phyloP scores from a whole-genome alignment of 35 echinoderm and acorn worm genomes.

The Nesometra sesokonis region DNA sequence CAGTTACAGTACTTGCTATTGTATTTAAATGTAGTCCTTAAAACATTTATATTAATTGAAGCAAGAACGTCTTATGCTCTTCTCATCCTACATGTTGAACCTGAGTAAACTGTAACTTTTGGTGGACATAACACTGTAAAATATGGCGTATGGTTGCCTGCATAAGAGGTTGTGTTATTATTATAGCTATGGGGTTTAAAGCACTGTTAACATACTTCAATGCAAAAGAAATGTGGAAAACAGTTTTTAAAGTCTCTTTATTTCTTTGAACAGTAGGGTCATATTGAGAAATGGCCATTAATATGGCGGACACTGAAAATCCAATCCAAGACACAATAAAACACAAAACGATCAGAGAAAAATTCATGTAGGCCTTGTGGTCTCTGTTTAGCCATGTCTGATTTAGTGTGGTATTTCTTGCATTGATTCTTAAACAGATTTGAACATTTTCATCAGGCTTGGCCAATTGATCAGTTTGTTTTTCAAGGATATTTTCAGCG shows the following conservation, averaged over 20 bases:
- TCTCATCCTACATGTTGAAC: too few relatives aligned
- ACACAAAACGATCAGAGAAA: background rate
- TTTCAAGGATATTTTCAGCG: background rate
- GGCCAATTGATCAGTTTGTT: background rate
- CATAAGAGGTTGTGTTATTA: background rate
- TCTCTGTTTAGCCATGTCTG: background rate
- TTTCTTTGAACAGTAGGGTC: background rate
- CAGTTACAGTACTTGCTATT: too few relatives aligned
- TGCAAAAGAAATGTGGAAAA: background rate
- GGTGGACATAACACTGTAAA: too few relatives aligned
- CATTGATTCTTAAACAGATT: too few relatives aligned
- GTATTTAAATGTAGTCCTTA: too few relatives aligned
- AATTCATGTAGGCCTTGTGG: background rate
- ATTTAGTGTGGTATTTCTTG: too few relatives aligned
- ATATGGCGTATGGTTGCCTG: background rate
- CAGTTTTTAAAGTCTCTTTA: background rate
- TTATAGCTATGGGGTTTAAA: background rate
- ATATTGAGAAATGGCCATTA: background rate
- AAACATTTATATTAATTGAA: too few relatives aligned
- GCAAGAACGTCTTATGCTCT: too few relatives aligned
- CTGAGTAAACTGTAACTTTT: too few relatives aligned
- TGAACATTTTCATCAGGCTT: background rate
- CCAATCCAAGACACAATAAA: background rate
- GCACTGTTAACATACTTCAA: background rate
- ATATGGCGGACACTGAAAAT: background rate